Evolutionary conservation across 2,113 vertebrate species (phyloP), one percentile per base, ranked within the genome.

Genomic region (Chloropsis hardwickii): DNA sequence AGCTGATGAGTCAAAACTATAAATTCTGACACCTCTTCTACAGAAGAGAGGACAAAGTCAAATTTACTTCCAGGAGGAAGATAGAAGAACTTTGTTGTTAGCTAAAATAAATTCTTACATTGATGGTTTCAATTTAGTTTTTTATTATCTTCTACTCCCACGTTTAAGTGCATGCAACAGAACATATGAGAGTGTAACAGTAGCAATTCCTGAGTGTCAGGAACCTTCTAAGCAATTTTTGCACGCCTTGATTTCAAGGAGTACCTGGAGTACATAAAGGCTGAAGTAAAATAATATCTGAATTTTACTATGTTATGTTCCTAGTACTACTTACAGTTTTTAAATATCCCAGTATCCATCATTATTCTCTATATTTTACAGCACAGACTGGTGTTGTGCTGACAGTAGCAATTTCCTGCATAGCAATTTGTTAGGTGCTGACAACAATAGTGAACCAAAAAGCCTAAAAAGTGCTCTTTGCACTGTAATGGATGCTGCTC

Each of bases 1-100:
- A 92, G 56, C 8, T 92, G 90, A 96, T 84, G 85, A 94, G 86
- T 94, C 92, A 79, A 83, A 91, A 91, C 40, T 53, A 80, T 72
- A 39, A 90, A 61, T 94, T 93, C 48, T 95, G 65, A 85, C 81
- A 95, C 74, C 22, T 35, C 79, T 90, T 77, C 92, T 94, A 89
- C 81, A 90, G 65, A 88, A 66, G 53, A 87, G 39, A 57, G 71
- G 77, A 64, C n/a, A 95, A 92, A 96, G 88, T 62, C n/a, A 92
- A 90, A 92, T 93, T 92, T 90, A 86, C 44, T 83, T 93, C 82
- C 80, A 90, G 60, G 7, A 90, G 50, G 56, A 95, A 87, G 47
- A 74, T 61, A 53, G 57, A 94, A 85, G 20, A 90, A 83, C 50
- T 86, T 73, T 58, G 28, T n/a, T 81, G 33, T 40, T 90, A 51